phyloP scores from a whole-genome alignment of 2,113 vertebrate genomes.

The chimpanzee (Pan troglodytes) region NHGRI_mPanTro3-v2.1_pri NC_072407.2:127224001-127224500 shows the following conservation, averaged over 20 bases:
- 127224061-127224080: neutral
- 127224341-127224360: constrained; percentile 78
- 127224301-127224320: constrained; percentile 78
- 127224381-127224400: constrained; percentile 88
- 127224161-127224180: neutral
- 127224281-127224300: constrained; percentile 75
- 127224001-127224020: neutral
- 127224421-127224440: constrained; percentile 88
- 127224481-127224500: constrained; percentile 73
- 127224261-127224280: constrained; percentile 46
- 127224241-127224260: neutral
- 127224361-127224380: constrained; percentile 87
- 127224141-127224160: neutral
- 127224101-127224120: neutral
- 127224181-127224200: neutral
- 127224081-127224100: too few species aligned
- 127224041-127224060: too few species aligned
- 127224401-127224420: constrained; percentile 88
- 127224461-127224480: constrained; percentile 77
- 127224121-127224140: neutral
- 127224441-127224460: constrained; percentile 88
- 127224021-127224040: neutral
- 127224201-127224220: neutral
- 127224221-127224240: neutral
- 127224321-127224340: constrained; percentile 83